Conservation (phyloP, 2,113 vertebrate genomes). For the Xiphias gladius region DNA sequence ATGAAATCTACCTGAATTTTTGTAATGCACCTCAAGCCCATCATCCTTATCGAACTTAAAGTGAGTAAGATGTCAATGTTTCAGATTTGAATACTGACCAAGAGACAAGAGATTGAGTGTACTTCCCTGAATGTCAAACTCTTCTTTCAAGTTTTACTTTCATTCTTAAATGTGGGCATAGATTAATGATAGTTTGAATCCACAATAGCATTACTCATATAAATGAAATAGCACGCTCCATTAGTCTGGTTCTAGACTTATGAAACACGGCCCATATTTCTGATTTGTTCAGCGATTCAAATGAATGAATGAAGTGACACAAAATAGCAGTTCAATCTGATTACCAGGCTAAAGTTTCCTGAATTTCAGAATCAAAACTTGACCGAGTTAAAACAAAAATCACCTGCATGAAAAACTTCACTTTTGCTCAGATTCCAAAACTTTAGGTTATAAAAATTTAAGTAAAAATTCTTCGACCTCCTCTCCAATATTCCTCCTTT, state of each 20-base stretch:
- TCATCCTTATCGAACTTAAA: no score
- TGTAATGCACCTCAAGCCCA: no score
- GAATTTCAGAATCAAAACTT: not conserved
- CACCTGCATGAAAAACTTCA: constrained; percentile 9
- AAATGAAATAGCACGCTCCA: no score
- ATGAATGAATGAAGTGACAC: not conserved
- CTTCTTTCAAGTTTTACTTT: not conserved
- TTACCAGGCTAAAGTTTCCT: not conserved
- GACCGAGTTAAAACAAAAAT: not conserved
- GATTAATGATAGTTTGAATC: not conserved
- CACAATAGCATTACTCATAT: no score
- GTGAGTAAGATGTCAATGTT: no score
- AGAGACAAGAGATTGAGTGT: no score
- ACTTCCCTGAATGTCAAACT: not conserved
- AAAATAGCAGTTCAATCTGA: not conserved
- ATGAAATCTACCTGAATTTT: no score
- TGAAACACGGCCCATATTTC: not conserved
- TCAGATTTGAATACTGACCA: no score
- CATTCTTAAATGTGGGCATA: no score
- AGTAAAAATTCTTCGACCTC: constrained; percentile 32
- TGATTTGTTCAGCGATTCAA: not conserved
- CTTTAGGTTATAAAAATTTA: not conserved
- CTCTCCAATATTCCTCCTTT: constrained; percentile 19
- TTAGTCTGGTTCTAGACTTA: no score
- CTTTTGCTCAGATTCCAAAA: constrained; percentile 1